phyloP scores from a whole-genome alignment of 2,113 vertebrate species.

The Morone saxatilis region DNA sequence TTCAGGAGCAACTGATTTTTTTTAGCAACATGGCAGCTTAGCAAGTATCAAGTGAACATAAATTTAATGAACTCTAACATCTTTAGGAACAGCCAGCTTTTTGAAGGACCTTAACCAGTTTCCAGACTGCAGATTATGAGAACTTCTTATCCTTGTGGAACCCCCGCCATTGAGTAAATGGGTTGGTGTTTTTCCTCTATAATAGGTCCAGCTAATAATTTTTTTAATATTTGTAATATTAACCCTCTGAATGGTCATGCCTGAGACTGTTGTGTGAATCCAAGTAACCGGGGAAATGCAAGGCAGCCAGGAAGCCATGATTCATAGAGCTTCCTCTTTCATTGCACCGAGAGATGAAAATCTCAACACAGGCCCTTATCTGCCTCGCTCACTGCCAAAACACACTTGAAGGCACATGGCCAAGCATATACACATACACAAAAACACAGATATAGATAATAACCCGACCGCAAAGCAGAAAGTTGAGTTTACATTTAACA shows the following conservation, averaged over 20 bases:
- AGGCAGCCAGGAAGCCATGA: conserved; percentile 69
- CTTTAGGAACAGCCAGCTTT: conserved; percentile 26
- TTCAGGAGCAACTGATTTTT: conserved; percentile 35
- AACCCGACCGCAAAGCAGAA: conserved; percentile 19
- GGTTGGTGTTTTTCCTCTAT: neutral
- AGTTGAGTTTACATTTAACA: neutral
- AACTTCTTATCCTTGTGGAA: conserved; percentile 1
- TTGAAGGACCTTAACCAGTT: conserved; percentile 12
- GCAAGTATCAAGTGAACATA: neutral
- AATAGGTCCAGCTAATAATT: neutral
- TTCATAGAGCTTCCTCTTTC: conserved; percentile 68
- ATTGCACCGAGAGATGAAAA: conserved; percentile 68
- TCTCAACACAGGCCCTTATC: conserved; percentile 71
- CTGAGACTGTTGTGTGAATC: conserved; percentile 11
- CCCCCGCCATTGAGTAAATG: neutral
- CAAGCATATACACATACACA: conserved; percentile 21
- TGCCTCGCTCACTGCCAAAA: conserved; percentile 66
- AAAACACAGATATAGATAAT: conserved; percentile 37
- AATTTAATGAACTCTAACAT: conserved; percentile 6
- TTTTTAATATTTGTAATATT: neutral
- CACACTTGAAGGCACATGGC: conserved; percentile 57
- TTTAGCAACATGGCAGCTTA: conserved; percentile 22
- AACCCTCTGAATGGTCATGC: conserved; percentile 7
- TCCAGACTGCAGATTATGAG: conserved; percentile 9
- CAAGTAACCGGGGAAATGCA: conserved; percentile 16